A percentile compares a stretch with the other conserved stretches of the same genome.
Conservation (phyloP, 1,140 invertebrate genomes). For the Heliconius eleuchia region DNA sequence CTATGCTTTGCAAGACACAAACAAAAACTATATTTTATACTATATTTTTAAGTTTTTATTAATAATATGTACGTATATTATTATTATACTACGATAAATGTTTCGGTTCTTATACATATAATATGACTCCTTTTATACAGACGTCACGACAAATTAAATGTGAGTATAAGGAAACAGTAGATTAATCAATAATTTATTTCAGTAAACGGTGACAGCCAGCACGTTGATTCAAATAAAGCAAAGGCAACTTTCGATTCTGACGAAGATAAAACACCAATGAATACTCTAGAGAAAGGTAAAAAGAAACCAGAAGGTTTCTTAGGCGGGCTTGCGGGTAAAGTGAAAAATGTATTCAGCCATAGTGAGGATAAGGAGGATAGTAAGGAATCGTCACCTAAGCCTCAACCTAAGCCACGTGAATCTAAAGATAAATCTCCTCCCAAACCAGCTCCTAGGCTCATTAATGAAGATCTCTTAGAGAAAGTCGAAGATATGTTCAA, state of each 20-base stretch:
- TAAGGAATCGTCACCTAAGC: slow-evolving; percentile 67
- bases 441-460: slow-evolving; percentile 73
- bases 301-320: slow-evolving; percentile 72
- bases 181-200: slow-evolving; percentile 44
- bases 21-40: slow-evolving; percentile 4
- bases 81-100: slow-evolving; percentile 12
- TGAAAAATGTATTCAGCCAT: slow-evolving; percentile 68
- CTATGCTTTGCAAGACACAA: slow-evolving; percentile 20
- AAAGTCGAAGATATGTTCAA: slow-evolving; percentile 81
- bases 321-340: slow-evolving; percentile 70
- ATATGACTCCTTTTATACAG: slow-evolving; percentile 29
- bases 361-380: slow-evolving; percentile 68
- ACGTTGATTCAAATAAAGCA: slow-evolving; percentile 74
- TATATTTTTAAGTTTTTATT: slow-evolving; percentile 11
- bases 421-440: slow-evolving; percentile 66
- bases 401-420: slow-evolving; percentile 65
- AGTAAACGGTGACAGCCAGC: slow-evolving; percentile 70
- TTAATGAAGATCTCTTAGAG: slow-evolving; percentile 73
- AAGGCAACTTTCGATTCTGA: slow-evolving; percentile 80
- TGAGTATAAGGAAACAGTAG: slow-evolving; percentile 34
- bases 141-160: slow-evolving; percentile 27
- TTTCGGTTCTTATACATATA: slow-evolving; percentile 19
- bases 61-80: slow-evolving; percentile 19
- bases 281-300: slow-evolving; percentile 73
- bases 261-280: slow-evolving; percentile 77